A percentile compares a stretch with the other conserved stretches of the same genome.
These are phyloP conservation scores for Mormyrus proboscirostris DNA, from an alignment of 2,797 vertebrate genomes.

Conservation along the genomic window DNA sequence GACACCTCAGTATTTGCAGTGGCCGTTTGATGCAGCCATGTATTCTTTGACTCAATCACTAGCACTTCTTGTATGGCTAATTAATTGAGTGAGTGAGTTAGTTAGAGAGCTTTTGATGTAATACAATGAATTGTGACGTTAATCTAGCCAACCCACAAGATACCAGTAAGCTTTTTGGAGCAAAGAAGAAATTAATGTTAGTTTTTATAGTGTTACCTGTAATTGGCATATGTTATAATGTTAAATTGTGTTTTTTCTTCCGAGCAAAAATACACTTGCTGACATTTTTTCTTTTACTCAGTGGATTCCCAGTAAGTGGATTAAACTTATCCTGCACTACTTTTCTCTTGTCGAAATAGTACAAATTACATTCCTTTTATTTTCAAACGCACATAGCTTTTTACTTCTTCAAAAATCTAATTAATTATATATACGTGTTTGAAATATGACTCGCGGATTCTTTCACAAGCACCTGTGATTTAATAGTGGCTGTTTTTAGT, in stretches of 20 bases:
- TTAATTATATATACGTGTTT: neutral
- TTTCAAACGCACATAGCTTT: neutral
- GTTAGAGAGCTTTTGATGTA: neutral
- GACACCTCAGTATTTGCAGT: neutral
- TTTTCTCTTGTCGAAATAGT: neutral
- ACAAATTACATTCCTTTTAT: neutral
- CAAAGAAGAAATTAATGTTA: neutral
- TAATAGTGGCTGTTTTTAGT: constrained; percentile 4
- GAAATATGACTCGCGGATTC: neutral
- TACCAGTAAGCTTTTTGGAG: neutral
- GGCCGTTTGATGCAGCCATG: neutral
- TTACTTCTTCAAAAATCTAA: neutral
- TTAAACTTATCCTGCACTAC: neutral
- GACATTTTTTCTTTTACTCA: neutral
- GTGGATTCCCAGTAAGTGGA: neutral
- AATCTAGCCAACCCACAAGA: neutral
- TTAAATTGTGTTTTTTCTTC: neutral
- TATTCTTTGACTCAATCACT: neutral
- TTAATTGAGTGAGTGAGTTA: neutral
- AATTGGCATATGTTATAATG: neutral
- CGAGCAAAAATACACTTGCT: neutral
- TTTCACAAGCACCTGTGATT: constrained; percentile 13
- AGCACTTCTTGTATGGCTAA: neutral
- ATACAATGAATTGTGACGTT: neutral
- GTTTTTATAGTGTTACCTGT: neutral